Conservation (phyloP, 2,888 invertebrate genomes). For the Therioaphis trifolii region DNA sequence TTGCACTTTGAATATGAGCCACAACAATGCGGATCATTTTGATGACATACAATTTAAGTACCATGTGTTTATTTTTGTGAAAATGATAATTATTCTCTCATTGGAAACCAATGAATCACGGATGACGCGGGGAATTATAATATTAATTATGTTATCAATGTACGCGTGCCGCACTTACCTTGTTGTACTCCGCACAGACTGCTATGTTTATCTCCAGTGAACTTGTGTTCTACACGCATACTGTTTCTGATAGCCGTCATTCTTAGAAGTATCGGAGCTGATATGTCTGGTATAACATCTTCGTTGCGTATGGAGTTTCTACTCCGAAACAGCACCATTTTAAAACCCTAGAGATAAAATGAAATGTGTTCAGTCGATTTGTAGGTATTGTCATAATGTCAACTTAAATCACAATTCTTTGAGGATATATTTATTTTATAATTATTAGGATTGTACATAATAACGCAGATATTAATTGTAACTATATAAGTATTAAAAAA, state of each 20-base stretch:
- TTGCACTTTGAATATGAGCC: too few species aligned
- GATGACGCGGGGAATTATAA: neutral
- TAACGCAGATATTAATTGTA: too few species aligned
- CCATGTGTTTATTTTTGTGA: neutral
- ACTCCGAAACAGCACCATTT: constrained; percentile 53
- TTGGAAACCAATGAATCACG: neutral
- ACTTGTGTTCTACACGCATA: constrained; percentile 41
- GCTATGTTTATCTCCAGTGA: constrained; percentile 32
- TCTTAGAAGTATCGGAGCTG: constrained; percentile 52
- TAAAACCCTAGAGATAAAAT: constrained; percentile 23
- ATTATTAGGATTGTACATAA: too few species aligned
- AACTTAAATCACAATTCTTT: too few species aligned
- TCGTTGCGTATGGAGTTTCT: constrained; percentile 53
- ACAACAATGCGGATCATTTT: too few species aligned
- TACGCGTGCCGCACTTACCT: neutral
- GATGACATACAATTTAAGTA: too few species aligned
- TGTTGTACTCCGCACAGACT: constrained; percentile 2
- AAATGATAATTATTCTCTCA: neutral
- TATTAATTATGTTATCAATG: neutral
- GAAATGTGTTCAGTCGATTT: too few species aligned
- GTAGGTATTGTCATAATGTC: too few species aligned
- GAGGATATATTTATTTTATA: too few species aligned
- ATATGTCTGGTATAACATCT: constrained; percentile 61
- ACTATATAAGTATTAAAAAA: too few species aligned
- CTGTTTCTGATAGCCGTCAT: constrained; percentile 61